Base-by-base conservation (phyloP, 2,888 invertebrate species). In the Ectemnius cavifrons region DNA sequence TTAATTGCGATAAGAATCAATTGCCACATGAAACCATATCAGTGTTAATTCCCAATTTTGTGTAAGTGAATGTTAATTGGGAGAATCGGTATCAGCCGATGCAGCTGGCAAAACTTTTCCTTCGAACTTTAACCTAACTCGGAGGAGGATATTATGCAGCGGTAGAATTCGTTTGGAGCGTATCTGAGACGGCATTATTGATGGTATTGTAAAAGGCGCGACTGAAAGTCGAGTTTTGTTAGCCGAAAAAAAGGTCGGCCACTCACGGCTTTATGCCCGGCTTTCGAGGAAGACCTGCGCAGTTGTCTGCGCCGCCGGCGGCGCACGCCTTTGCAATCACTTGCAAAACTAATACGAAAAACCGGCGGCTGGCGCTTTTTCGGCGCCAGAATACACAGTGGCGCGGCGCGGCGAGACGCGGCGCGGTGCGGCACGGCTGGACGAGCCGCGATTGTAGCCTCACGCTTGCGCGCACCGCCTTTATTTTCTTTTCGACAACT, bases 401-500 rank as follows among this genome's bases (percentile, higher is more conserved):
- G 13, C 20, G 27, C 56, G 45, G 45, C 28, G 56, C 6, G 60
- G 37, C 70, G 1, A 0, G 60, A 63, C 37, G 37, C 1, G 37
- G 8, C 5, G 37, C 37, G 8, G n/a, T n/a, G 27, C 56, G 45
- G 45, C 28, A n/a, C 6, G 60, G 37, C 70, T 23, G 2, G 60
- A 63, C 37, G 37, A 23, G 37, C 37, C 5, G 37, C 37, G 8
- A 37, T 37, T 37, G 37, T 11, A 37, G 37, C 37, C 37, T 4
- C 37, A 8, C 23, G 23, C 23, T 0, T 0, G 23, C 23, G 23
- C 23, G 23, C 71, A 68, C 69, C 62, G 75, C 71, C 59, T 80
- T 76, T 76, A 73, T 72, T 65, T 73, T 49, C 70, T 64, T 80
- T 81, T 81, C 78, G 81, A 78, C 76, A 79, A 77, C 71, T 73